Base-by-base conservation (phyloP, 2,797 vertebrate genomes). In the Phrynocephalus forsythii region DNA sequence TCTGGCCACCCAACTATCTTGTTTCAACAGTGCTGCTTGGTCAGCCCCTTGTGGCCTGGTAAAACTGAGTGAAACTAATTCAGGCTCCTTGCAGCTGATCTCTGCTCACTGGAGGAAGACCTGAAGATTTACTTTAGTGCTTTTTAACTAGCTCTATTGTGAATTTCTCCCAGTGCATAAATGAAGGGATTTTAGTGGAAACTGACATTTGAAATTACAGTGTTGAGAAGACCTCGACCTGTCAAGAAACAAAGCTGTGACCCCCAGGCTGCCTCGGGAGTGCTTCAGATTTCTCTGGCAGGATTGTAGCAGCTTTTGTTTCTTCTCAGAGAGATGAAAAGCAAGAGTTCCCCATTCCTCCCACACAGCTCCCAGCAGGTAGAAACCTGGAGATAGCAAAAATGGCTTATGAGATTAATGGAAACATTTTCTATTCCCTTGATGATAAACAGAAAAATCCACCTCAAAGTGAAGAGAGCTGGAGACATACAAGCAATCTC, bases 221-320 rank as follows among this genome's bases (percentile, higher is more conserved):
- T 85, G 91, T 66, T 79, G 83, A 83, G 84, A 67, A 91, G 83
- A 84, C 87, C 83, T n/a, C 73, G 68, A 81, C 28, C 66, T 86
- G 79, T 82, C 86, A 89, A 90, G 80, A 86, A 87, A 92, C 89
- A 89, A 89, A 91, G 76, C 69, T 80, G 69, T 76, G 90, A 67
- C 86, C 88, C 87, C 84, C 86, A 66, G 89, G 92, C 60, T 88
- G 89, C 77, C 76, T 84, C 71, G 69, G 67, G 84, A 90, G 89
- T 90, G 81, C 85, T 81, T 88, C 90, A 63, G 73, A 80, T 77
- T 28, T 75, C 78, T 87, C 75, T 0, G 67, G 83, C 66, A 68
- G 33, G 0, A 60, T 24, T 83, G 84, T 86, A 22, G 0, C 1
- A 13, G 83, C 71, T 68, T 89, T 88, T 90, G 88, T 90, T 92